Evolutionary conservation across 2,113 vertebrate genomes (phyloP), one percentile per base, ranked within the genome.

Genomic region (Ancistrus triradiatus): DNA sequence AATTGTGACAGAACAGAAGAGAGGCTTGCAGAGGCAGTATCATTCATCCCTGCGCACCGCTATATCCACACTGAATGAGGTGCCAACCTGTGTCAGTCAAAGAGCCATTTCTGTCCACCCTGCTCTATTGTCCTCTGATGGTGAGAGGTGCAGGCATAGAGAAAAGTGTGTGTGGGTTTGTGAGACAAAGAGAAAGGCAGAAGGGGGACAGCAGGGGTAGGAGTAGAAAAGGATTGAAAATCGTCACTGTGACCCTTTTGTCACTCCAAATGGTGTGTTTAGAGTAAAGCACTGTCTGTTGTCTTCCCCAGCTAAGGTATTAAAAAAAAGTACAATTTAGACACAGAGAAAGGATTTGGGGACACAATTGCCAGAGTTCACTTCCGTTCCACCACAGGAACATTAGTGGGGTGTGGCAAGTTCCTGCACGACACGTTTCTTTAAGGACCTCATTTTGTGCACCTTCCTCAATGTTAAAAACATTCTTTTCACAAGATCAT

Each of bases 61-160:
- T 59, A 73, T 66, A 69, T 52, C 63, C 66, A 65, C 58, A 27
- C 57, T 66, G 58, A 69, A 69, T 68, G 61, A 71, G 69, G 65
- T 72, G 66, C 69, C 74, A 75, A 75, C 74, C 59, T 61, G 62
- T 72, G 73, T 75, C 69, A 69, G 57, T 75, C 74, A 75, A 72
- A 69, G 62, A 64, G 57, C 74, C 74, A 72, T 75, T 72, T 72
- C 74, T 72, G 74, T 75, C 74, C 74, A 72, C 69, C 74, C 67
- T 63, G 56, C 52, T 72, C 69, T 64, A 65, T 68, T 71, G 68
- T 70, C 64, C 68, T 67, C 59, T 68, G 59, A 68, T 64, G 65
- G 71, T 63, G 27, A 63, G 40, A 67, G 43, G 31, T 28, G 22
- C 47, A 28, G 50, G 27, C 52, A 33, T 52, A 13, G 42, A 7